These are phyloP conservation scores for Elymnias hypermnestra DNA, from an alignment of 1,140 invertebrate species.

Conservation along the genomic window DNA sequence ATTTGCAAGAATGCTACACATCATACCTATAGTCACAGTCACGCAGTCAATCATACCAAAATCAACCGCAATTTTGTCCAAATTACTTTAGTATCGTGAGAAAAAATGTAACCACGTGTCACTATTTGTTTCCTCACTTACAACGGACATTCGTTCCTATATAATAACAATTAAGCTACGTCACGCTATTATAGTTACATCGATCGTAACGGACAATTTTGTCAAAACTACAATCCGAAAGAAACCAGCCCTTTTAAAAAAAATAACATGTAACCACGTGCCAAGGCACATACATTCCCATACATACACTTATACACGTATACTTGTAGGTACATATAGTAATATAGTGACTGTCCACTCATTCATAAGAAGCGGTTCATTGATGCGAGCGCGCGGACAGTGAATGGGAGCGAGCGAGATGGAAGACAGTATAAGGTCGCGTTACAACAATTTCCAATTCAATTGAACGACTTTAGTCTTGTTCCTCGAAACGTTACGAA, in stretches of 20 bases:
- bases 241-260: slow-evolving; percentile 13
- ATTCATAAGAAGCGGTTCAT: slow-evolving; percentile 74
- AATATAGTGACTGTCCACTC: slow-evolving; percentile 65
- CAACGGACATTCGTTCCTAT: too few relatives aligned
- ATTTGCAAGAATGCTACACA: too few relatives aligned
- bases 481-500: slow-evolving; percentile 58
- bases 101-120: too few relatives aligned
- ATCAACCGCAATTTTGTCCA: too few relatives aligned
- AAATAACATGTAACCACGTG: slow-evolving; percentile 46
- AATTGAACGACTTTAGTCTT: slow-evolving; percentile 19
- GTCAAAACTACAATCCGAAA: slow-evolving; percentile 13
- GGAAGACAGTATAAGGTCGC: slow-evolving; percentile 39
- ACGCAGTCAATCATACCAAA: too few relatives aligned
- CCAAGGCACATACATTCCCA: slow-evolving; percentile 30
- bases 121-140: too few relatives aligned
- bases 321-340: slow-evolving; percentile 57
- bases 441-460: slow-evolving; percentile 39
- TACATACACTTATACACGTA: slow-evolving; percentile 38
- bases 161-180: neutral
- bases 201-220: slow-evolving; percentile 11
- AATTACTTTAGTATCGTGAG: too few relatives aligned
- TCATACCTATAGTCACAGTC: too few relatives aligned
- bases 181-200: neutral
- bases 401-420: slow-evolving; percentile 72
- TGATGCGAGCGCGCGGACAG: slow-evolving; percentile 52